Conservation (phyloP, 2,888 invertebrate genomes). For the Drosophila emarginata region DNA sequence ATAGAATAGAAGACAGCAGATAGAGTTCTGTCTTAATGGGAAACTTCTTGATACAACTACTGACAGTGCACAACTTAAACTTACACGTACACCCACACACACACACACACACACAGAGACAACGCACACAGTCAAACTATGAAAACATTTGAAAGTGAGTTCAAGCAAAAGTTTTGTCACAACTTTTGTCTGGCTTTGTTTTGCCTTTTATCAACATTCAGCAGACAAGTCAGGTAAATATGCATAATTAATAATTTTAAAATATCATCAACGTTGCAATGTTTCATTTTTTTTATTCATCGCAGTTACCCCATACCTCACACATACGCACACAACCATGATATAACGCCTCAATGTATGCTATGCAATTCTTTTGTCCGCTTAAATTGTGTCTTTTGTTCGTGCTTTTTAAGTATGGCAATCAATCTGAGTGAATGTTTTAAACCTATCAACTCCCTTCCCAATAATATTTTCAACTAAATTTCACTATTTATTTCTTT, state of each 20-base stretch:
- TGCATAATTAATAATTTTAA: conserved; percentile 56
- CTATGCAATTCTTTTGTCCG: conserved; percentile 47
- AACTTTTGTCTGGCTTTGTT: conserved; percentile 34
- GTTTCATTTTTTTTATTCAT: conserved; percentile 3
- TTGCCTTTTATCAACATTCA: conserved; percentile 42
- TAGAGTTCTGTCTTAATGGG: conserved; percentile 18
- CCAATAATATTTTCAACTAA: neutral
- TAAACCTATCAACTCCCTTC: neutral
- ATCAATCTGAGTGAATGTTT: conserved; percentile 36
- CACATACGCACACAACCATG: neutral
- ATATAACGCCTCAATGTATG: neutral
- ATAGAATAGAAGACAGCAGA: too few species aligned
- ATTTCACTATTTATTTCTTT: neutral
- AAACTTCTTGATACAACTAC: conserved; percentile 26
- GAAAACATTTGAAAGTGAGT: conserved; percentile 24
- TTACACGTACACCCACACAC: neutral
- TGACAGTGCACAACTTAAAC: conserved; percentile 24
- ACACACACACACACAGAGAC: conserved; percentile 14
- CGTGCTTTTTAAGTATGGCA: conserved; percentile 6
- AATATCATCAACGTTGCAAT: conserved; percentile 36
- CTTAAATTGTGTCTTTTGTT: conserved; percentile 46
- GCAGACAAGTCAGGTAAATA: conserved; percentile 34
- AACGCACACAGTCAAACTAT: neutral
- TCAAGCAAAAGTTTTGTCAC: conserved; percentile 30
- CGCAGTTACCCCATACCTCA: neutral